These are phyloP conservation scores for Chrysopilus asiliformis DNA, from an alignment of 2,888 invertebrate genomes.

Conservation along the genomic window DNA sequence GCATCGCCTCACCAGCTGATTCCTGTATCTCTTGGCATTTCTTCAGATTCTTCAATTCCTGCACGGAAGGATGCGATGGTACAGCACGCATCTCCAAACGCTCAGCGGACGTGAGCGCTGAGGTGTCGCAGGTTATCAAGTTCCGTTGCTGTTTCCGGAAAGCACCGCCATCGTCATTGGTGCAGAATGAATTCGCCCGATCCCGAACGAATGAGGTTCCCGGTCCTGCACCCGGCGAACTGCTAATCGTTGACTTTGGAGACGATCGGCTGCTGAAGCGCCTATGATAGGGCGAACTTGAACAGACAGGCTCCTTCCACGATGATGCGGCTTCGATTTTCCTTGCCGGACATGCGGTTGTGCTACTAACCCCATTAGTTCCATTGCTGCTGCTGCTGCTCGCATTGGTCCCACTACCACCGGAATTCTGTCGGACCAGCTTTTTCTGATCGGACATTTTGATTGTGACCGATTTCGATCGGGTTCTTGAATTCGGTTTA, in stretches of 20 bases:
- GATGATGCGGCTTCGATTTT: constrained; percentile 14
- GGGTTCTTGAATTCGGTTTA: constrained; percentile 23
- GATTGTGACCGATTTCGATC: constrained; percentile 36
- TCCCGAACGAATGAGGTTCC: neutral
- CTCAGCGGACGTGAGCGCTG: constrained; percentile 24
- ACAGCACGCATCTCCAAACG: constrained; percentile 23
- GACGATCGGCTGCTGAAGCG: constrained; percentile 11
- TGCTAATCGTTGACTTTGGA: constrained; percentile 20
- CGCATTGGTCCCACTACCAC: constrained; percentile 4
- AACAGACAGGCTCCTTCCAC: constrained; percentile 21
- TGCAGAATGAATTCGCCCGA: constrained; percentile 7
- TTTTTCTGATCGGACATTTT: constrained; percentile 21
- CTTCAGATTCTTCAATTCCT: constrained; percentile 27
- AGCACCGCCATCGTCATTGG: constrained; percentile 5
- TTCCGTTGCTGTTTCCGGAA: constrained; percentile 17
- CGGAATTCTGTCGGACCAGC: constrained; percentile 19
- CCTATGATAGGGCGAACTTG: constrained; percentile 20
- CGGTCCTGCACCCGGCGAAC: constrained; percentile 19
- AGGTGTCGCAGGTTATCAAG: constrained; percentile 31
- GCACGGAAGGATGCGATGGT: constrained; percentile 26
- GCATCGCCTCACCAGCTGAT: constrained; percentile 52
- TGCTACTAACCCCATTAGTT: neutral
- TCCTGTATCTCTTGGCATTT: constrained; percentile 43
- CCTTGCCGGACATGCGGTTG: constrained; percentile 13
- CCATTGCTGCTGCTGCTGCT: neutral